Conservation (phyloP, 1,140 invertebrate species). For the Nasonia longicornis region DNA sequence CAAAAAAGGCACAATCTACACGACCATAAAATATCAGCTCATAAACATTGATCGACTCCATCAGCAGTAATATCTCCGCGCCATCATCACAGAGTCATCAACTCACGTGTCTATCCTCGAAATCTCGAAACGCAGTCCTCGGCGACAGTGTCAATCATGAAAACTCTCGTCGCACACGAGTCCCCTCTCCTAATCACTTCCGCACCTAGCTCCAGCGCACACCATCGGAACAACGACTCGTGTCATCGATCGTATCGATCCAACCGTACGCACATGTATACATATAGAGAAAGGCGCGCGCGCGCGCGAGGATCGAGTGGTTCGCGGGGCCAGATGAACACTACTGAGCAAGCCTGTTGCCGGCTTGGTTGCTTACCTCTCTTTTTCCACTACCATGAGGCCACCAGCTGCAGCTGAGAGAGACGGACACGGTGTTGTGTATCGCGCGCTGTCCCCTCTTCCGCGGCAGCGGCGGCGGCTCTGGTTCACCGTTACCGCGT, state of each 20-base stretch:
- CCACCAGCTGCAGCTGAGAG: not conserved
- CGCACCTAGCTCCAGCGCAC: not conserved
- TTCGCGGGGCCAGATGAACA: not conserved
- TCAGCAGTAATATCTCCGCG: not conserved
- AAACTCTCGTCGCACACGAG: no score
- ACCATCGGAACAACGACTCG: not conserved
- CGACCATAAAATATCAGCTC: no score
- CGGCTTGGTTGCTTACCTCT: not conserved
- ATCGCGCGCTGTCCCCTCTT: not conserved
- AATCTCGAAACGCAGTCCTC: not conserved
- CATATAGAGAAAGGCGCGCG: not conserved
- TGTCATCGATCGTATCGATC: not conserved
- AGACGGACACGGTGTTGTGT: not conserved
- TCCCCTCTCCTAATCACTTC: not conserved
- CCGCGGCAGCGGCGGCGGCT: no score
- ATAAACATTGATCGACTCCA: no score
- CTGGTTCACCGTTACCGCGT: not conserved
- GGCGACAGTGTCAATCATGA: not conserved
- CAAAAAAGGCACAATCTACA: not conserved
- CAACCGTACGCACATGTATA: not conserved
- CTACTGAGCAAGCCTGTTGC: not conserved
- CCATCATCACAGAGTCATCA: not conserved
- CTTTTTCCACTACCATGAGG: conserved; percentile 11
- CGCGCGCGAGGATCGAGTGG: not conserved
- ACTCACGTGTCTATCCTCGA: not conserved